Percentiles rank a stretch among this genome's conserved stretches.
These are phyloP conservation scores for Dromius quadrimaculatus DNA, from an alignment of 2,888 invertebrate genomes.

Conservation along the genomic window DNA sequence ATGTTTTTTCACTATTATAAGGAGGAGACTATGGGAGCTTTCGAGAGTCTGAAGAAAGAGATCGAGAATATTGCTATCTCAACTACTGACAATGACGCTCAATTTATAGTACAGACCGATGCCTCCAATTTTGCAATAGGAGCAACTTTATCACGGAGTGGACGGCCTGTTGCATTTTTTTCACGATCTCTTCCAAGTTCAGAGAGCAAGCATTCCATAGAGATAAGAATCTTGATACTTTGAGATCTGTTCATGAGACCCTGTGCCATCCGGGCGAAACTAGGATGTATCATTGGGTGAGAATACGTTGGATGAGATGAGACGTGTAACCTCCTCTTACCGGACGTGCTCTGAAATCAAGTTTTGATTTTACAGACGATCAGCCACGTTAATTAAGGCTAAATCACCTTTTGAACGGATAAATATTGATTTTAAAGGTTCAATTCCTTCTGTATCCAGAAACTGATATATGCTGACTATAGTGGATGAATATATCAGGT, in stretches of 20 bases:
- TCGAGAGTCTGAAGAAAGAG: background rate
- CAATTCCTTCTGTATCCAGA: conserved; percentile 45
- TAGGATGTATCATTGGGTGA: conserved; percentile 54
- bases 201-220: conserved; percentile 4
- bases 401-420: conserved; percentile 54
- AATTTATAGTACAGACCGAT: background rate
- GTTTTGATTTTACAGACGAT: conserved; percentile 49
- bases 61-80: background rate
- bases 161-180: conserved; percentile 43
- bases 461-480: conserved; percentile 54
- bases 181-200: conserved; percentile 51
- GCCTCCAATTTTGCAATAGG: conserved; percentile 10
- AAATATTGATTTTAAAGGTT: conserved; percentile 53
- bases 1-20: background rate
- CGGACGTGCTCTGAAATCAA: conserved; percentile 54
- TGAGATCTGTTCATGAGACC: conserved; percentile 43
- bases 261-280: too few species aligned
- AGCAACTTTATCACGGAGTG: background rate
- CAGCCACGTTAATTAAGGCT: conserved; percentile 52
- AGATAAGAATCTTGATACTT: conserved; percentile 32
- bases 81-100: background rate
- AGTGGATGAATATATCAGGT: conserved; percentile 53
- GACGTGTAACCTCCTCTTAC: conserved; percentile 44
- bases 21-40: background rate
- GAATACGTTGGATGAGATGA: conserved; percentile 52